Evolutionary conservation across 2,113 vertebrate genomes (phyloP), one percentile per base, ranked within the genome.

Genomic region (Corvus cornix): DNA sequence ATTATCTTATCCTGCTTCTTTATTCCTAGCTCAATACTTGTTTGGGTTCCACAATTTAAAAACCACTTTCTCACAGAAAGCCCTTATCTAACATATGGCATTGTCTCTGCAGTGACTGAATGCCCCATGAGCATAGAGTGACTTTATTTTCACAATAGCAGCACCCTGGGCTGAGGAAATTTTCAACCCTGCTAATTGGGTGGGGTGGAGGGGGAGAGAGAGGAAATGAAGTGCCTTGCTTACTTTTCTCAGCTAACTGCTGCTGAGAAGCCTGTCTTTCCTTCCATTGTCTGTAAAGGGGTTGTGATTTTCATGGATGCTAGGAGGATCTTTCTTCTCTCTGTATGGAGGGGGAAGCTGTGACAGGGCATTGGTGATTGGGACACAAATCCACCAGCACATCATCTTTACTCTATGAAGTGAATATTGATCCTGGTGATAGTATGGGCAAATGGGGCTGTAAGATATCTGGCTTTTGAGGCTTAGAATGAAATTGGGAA

Each of bases 1-100:
- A 90, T 92, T 76, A 68, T 90, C 86, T 90, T 86, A 86, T 30
- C 39, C 53, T 69, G 15, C 56, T 89, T 81, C 55, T 92, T 90
- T 87, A 41, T 81, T 95, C 79, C 66, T 78, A 80, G 55, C 64
- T 93, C 48, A 68, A 8, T 18, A 64, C 30, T 53, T 92, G 56
- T 74, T 90, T 72, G 48, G 72, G 58, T 22, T 92, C 24, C n/a
- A 70, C 31, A 59, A 28, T 55, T 90, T 23, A 68, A 88, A 86
- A 85, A 59, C 16, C 5, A 35, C 55, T 66, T 88, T 90, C 70
- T 74, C 60, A 46, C 18, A 73, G 68, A 69, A 74, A 66, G 31
- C 39, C 48, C 43, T 92, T 95, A 80, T 39, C 55, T 86, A 55
- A 84, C 15, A 37, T 21, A 69, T 16, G 26, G 28, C 48, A 68